phyloP scores from a whole-genome alignment of 2,888 invertebrate species.

The Drosophila incognita region DNA sequence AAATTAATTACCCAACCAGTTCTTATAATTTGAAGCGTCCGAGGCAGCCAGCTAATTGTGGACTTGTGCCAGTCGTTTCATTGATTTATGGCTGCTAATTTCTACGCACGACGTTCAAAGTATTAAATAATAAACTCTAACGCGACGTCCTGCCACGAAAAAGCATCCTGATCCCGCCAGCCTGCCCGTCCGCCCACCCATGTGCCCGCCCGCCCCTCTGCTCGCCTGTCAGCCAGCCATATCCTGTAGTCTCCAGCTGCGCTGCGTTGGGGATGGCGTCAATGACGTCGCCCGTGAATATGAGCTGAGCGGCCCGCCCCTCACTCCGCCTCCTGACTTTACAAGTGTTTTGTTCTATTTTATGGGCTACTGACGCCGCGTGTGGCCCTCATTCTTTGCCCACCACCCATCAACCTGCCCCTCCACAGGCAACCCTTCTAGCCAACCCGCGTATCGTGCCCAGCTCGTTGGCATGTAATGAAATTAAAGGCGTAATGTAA shows the following conservation, averaged over 20 bases:
- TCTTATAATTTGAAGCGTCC: conserved; percentile 53
- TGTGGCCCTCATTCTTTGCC: conserved; percentile 21
- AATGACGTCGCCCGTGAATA: conserved; percentile 64
- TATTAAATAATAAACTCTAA: conserved; percentile 77
- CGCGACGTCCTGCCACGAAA: conserved; percentile 57
- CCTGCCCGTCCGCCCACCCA: background rate
- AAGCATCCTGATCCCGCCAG: conserved; percentile 45
- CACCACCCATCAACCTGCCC: background rate
- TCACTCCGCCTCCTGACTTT: conserved; percentile 47
- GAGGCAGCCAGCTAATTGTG: conserved; percentile 66
- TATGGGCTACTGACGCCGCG: conserved; percentile 64
- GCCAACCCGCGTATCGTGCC: conserved; percentile 15
- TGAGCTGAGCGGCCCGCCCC: conserved; percentile 42
- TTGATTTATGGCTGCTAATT: conserved; percentile 78
- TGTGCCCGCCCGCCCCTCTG: background rate
- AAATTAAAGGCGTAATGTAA: conserved; percentile 79
- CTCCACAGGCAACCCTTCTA: background rate
- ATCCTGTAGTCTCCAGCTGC: conserved; percentile 41
- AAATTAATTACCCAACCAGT: conserved; percentile 66
- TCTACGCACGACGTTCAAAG: conserved; percentile 74
- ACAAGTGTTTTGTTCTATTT: conserved; percentile 76
- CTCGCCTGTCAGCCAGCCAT: conserved; percentile 14
- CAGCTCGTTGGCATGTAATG: conserved; percentile 64
- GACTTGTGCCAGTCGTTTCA: conserved; percentile 76
- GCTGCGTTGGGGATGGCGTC: conserved; percentile 60